phyloP scores from a whole-genome alignment of 2,888 invertebrate species.

The Perizoma affinitatum region DNA sequence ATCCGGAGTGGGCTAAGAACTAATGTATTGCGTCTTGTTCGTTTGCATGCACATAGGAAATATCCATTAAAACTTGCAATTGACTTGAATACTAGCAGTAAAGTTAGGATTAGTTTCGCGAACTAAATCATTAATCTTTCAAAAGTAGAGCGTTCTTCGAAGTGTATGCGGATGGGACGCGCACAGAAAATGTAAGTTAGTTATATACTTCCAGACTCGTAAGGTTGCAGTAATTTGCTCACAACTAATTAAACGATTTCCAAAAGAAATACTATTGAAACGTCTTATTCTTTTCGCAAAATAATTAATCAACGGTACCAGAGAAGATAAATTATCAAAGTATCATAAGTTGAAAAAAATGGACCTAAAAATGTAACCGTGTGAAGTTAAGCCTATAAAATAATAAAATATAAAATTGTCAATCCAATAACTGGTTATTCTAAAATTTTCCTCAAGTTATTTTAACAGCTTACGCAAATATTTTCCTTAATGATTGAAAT shows the following conservation, averaged over 20 bases:
- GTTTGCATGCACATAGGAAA: constrained; percentile 61
- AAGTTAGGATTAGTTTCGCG: constrained; percentile 67
- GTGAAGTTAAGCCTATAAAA: too few species aligned
- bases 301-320: too few species aligned
- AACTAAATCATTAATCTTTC: constrained; percentile 74
- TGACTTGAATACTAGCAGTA: constrained; percentile 57
- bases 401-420: too few species aligned
- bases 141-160: constrained; percentile 42
- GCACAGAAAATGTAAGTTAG: constrained; percentile 8
- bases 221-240: constrained; percentile 11
- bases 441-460: too few species aligned
- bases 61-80: constrained; percentile 71
- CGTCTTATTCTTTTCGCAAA: too few species aligned
- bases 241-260: constrained; percentile 4
- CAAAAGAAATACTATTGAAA: neutral
- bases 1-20: constrained; percentile 15
- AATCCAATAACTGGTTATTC: too few species aligned
- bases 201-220: constrained; percentile 12
- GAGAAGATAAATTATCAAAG: too few species aligned
- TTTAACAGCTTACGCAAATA: too few species aligned
- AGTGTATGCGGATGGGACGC: constrained; percentile 19
- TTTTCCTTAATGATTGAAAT: too few species aligned
- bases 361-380: too few species aligned
- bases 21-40: constrained; percentile 41
- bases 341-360: too few species aligned